Conservation (phyloP, 2,113 vertebrate species). For the Syngnathus typhle region DNA sequence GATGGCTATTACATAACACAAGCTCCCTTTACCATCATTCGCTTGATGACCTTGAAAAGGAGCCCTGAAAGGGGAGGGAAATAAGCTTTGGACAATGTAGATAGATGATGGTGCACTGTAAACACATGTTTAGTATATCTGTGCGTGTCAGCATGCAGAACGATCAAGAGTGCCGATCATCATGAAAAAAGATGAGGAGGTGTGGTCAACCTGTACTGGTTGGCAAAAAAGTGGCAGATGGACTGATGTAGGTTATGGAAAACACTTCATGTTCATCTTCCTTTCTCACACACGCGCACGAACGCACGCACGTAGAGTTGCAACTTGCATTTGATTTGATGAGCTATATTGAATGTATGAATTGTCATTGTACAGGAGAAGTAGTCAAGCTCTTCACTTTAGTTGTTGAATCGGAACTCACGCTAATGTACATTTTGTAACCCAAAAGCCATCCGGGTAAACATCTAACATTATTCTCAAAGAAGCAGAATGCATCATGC, state of each 20-base stretch:
- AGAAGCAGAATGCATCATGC: slow-evolving; percentile 15
- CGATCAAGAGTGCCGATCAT: neutral
- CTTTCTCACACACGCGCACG: neutral
- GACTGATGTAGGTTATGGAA: slow-evolving; percentile 20
- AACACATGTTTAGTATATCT: too few species aligned
- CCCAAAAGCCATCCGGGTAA: neutral
- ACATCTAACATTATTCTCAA: neutral
- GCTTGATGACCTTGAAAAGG: slow-evolving; percentile 69
- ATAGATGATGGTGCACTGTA: neutral
- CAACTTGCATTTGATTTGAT: slow-evolving; percentile 28
- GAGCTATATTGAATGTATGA: too few species aligned
- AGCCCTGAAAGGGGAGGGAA: slow-evolving; percentile 19
- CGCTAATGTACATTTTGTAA: too few species aligned
- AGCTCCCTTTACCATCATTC: slow-evolving; percentile 47
- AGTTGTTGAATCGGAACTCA: slow-evolving; percentile 8
- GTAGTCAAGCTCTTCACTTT: slow-evolving; percentile 19
- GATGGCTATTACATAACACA: slow-evolving; percentile 51
- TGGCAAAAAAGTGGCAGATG: slow-evolving; percentile 31
- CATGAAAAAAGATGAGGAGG: slow-evolving; percentile 11
- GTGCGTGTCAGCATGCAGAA: neutral
- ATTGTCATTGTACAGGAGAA: neutral
- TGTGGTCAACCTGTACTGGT: slow-evolving; percentile 21
- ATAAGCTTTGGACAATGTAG: neutral
- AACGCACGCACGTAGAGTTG: slow-evolving; percentile 23
- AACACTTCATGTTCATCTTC: slow-evolving; percentile 6